A percentile compares a stretch with the other conserved stretches of the same genome.
phyloP scores from a whole-genome alignment of 2,888 invertebrate species.

The Himalopsyche japonica region DNA sequence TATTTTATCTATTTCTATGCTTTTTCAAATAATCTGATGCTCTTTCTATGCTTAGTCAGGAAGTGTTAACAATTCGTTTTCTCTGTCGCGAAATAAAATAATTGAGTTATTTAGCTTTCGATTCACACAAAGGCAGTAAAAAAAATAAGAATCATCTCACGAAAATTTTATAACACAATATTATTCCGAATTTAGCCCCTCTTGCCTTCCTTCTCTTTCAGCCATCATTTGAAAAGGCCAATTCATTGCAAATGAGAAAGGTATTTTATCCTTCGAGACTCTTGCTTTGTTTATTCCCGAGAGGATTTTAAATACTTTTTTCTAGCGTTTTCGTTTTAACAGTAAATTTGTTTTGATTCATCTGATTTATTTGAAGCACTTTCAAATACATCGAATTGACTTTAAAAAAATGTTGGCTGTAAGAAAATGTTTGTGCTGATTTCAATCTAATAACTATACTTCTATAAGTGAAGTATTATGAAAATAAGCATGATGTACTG shows the following conservation, averaged over 20 bases:
- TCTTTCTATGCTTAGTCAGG: too few species aligned
- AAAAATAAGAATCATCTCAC: constrained; percentile 6
- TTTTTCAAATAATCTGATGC: too few species aligned
- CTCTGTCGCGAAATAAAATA: background rate
- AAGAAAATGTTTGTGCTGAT: too few species aligned
- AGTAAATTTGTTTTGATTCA: background rate
- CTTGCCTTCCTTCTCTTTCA: background rate
- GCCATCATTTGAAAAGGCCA: background rate
- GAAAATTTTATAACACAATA: constrained; percentile 12
- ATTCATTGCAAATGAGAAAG: background rate
- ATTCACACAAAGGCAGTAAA: constrained; percentile 7
- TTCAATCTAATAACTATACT: too few species aligned
- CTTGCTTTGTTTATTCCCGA: background rate
- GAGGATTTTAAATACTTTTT: background rate
- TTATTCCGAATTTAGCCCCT: background rate
- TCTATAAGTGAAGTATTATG: too few species aligned
- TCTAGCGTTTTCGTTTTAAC: background rate
- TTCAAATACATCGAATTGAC: background rate
- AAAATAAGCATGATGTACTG: too few species aligned
- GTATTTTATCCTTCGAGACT: background rate
- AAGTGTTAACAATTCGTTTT: background rate
- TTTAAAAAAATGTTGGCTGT: too few species aligned
- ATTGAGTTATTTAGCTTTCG: constrained; percentile 17
- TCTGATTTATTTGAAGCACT: background rate
- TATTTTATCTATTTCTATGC: too few species aligned